These are phyloP conservation scores for Eulithis testata DNA, from an alignment of 2,888 invertebrate species.

Conservation along the genomic window DNA sequence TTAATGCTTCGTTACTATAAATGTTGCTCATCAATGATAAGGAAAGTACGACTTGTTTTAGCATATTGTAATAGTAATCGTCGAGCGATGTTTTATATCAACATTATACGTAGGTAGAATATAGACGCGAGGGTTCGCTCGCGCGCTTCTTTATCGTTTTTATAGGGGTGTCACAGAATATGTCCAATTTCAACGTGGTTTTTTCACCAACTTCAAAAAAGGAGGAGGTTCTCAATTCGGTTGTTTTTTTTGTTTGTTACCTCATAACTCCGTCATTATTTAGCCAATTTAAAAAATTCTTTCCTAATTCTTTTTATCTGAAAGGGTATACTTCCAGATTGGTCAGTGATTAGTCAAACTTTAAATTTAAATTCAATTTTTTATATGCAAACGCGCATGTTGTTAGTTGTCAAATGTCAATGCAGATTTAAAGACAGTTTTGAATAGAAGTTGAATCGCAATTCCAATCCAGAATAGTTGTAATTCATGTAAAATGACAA, in stretches of 20 bases:
- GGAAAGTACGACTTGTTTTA: slow-evolving; percentile 31
- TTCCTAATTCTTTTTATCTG: too few relatives aligned
- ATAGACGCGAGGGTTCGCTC: slow-evolving; percentile 16
- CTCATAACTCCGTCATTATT: too few relatives aligned
- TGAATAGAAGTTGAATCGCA: slow-evolving; percentile 1
- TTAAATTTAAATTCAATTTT: too few relatives aligned
- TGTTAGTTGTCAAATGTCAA: too few relatives aligned
- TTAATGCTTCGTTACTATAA: slow-evolving; percentile 24
- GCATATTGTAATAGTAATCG: slow-evolving; percentile 31
- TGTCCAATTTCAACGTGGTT: neutral
- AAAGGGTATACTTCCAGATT: too few relatives aligned
- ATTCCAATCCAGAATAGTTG: slow-evolving; percentile 28
- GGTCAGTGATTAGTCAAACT: too few relatives aligned
- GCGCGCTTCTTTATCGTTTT: slow-evolving; percentile 16
- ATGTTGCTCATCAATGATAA: slow-evolving; percentile 26
- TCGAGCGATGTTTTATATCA: slow-evolving; percentile 15
- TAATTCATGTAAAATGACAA: slow-evolving; percentile 50
- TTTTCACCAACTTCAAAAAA: too few relatives aligned
- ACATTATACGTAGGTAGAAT: slow-evolving; percentile 11
- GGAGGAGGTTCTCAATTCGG: too few relatives aligned
- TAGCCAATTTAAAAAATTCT: too few relatives aligned
- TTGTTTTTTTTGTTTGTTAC: too few relatives aligned
- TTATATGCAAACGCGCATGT: too few relatives aligned
- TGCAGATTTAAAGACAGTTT: too few relatives aligned
- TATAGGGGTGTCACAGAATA: slow-evolving; percentile 20